These are phyloP conservation scores for Neoitamus cyanurus DNA, from an alignment of 2,888 invertebrate genomes.

Conservation along the genomic window DNA sequence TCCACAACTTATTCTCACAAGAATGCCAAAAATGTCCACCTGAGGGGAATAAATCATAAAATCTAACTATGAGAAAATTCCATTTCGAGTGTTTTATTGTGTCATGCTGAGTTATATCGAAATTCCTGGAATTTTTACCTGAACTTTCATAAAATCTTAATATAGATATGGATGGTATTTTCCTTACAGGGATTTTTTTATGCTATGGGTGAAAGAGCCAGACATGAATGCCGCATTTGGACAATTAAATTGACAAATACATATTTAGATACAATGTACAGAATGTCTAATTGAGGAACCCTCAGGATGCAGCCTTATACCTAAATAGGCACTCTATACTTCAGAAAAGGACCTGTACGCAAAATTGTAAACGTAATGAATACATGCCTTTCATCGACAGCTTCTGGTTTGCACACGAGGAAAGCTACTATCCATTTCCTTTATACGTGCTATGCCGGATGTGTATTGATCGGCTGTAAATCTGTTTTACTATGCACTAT, in stretches of 20 bases:
- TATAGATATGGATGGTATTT: not conserved
- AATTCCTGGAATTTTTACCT: conserved; percentile 39
- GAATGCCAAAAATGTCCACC: not conserved
- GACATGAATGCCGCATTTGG: too few relatives aligned
- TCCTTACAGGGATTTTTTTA: not conserved
- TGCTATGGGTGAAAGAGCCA: not conserved
- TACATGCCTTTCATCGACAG: not conserved
- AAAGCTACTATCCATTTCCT: not conserved
- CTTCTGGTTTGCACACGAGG: not conserved
- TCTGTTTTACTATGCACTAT: conserved; percentile 36
- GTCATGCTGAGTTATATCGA: conserved; percentile 22
- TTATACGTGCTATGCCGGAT: not conserved
- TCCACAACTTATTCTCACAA: not conserved
- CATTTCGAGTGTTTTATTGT: conserved; percentile 21
- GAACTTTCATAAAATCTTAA: conserved; percentile 13
- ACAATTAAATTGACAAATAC: too few relatives aligned
- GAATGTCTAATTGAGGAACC: too few relatives aligned
- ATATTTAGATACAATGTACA: too few relatives aligned
- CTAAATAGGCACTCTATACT: not conserved
- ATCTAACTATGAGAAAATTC: conserved; percentile 31
- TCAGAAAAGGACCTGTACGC: not conserved
- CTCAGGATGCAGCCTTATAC: not conserved
- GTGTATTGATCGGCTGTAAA: conserved; percentile 22
- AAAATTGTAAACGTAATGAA: not conserved
- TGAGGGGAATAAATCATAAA: not conserved